These are phyloP conservation scores for Protobothrops mucrosquamatus DNA, from an alignment of 2,113 vertebrate genomes.

Conservation along the genomic window DNA sequence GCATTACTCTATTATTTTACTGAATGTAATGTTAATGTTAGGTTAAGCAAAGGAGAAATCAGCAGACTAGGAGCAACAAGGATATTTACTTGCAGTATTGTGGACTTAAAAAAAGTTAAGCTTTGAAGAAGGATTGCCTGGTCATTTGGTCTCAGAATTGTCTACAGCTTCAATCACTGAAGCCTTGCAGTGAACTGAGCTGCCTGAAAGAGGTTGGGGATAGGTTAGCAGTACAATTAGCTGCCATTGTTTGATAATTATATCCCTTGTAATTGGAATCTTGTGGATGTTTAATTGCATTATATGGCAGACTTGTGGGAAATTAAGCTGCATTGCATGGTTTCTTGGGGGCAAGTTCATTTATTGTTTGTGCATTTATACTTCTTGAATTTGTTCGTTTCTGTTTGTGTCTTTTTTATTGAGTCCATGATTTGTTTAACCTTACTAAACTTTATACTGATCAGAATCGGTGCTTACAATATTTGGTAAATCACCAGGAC, in stretches of 20 bases:
- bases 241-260: background rate
- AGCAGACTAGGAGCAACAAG: background rate
- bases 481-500: background rate
- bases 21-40: background rate
- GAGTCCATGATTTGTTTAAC: background rate
- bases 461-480: background rate
- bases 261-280: background rate
- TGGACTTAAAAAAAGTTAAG: background rate
- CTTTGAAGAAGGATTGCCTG: background rate
- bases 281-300: background rate
- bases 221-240: background rate
- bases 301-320: background rate
- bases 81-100: background rate
- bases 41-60: background rate
- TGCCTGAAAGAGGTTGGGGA: background rate
- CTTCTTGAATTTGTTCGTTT: background rate
- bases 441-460: background rate
- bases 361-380: background rate
- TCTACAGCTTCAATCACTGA: background rate
- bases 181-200: background rate
- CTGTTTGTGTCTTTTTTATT: background rate
- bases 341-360: background rate
- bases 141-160: background rate
- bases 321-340: background rate
- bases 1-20: background rate